Evolutionary conservation across 2,888 invertebrate species (phyloP), one percentile per base, ranked within the genome.

Genomic region (Noctuana brunneofusca): DNA sequence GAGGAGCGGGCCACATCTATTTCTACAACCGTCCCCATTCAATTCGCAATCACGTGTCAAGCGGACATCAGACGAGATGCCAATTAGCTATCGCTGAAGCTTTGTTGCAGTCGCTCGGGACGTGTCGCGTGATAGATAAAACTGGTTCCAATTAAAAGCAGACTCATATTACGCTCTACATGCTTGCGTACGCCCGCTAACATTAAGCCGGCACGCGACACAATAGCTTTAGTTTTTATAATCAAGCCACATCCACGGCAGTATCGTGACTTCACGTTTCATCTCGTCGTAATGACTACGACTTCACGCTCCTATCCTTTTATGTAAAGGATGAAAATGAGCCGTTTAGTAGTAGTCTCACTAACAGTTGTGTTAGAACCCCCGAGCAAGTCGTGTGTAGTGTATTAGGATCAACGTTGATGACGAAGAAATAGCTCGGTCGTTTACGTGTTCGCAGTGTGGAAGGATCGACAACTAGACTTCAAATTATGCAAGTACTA

Each of bases 61-160:
- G 71, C 72, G 73, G 73, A 74, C 76, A 70, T 74, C 73, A 62
- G 62, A 63, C 55, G 30, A 76, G 71, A 68, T 70, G 63, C 65
- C 66, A 66, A 66, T 66, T 66, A 63, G 57, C 63, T 30, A 57
- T 57, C 56, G 43, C 46, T 46, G 63, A 50, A 63, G 63, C 57
- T 57, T 56, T 57, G 63, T 63, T 52, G 43, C 56, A 63, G 63
- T 68, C 66, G 68, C 64, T 63, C 66, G 68, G 70, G 72, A 70
- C 71, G 69, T 70, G 72, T 83, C 73, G 79, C 78, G 79, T 81
- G 84, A 75, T 76, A 76, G 76, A 78, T 80, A 81, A 81, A 83
- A 85, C 62, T 83, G 78, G 80, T 77, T 71, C 79, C 80, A 82
- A 86, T 85, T 86, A 81, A 81, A 80, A 77, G 71, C 71, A 77